Base-by-base conservation (phyloP, 2,888 invertebrate genomes). In the Leucozona laternaria region DNA sequence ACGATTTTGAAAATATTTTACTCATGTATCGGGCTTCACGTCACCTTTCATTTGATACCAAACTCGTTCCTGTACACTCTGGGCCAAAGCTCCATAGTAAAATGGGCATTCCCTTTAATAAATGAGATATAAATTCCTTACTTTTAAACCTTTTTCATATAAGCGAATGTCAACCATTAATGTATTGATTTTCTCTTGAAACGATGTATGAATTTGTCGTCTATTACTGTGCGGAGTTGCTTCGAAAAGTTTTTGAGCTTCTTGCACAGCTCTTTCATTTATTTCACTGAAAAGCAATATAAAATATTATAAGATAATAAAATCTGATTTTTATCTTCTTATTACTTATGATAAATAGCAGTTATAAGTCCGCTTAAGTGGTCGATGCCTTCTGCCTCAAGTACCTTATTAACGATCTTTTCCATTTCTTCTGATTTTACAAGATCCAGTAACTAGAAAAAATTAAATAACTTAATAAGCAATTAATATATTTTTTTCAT, bases 121-220 rank as follows among this genome's bases (percentile, higher is more conserved):
- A 45, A 17, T 45, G 1, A 4, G 11, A 45, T 45, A 4, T 50
- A 2, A 25, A 22, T 60, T 40, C 1, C 22, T 22, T 7, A 66
- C 66, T n/a, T 37, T 68, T 25, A 97, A 93, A 0, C 97, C 97
- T 91, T 97, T 97, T 89, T 97, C 96, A 91, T 96, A 97, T 43
- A 97, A 93, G 89, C 96, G 94, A 40, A 97, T 94, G 90, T 97
- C 96, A 88, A 95, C 95, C 11, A 96, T 92, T 70, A 97, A 93
- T 68, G 95, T 94, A 90, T 97, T 97, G 4, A 98, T 93, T 91
- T 96, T 97, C 89, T 98, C 97, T 92, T 97, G 97, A 45, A 97
- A 93, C 76, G 96, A 96, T 5, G 96, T 95, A 91, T 97, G 97
- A 1, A 96, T 96, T 91, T 97, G 96, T 88, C 97, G 95, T 88